These are phyloP conservation scores for Lithophane socia DNA, from an alignment of 2,888 invertebrate species.

Conservation along the genomic window DNA sequence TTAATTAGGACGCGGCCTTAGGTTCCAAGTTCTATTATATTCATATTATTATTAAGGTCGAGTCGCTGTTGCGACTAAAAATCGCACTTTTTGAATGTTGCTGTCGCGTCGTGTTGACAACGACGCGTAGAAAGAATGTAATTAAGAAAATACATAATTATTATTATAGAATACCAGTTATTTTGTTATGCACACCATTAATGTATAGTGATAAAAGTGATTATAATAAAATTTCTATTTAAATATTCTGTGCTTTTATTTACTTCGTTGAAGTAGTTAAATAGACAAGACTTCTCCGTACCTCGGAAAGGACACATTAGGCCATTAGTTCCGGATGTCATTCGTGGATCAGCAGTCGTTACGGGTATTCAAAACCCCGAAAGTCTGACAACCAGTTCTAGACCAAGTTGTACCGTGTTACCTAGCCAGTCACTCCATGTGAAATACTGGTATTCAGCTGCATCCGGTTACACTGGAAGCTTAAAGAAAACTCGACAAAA, in stretches of 20 bases:
- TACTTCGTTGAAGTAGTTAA: not conserved
- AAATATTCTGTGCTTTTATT: conserved; percentile 36
- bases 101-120: conserved; percentile 14
- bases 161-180: conserved; percentile 65
- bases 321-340: not conserved
- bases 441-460: too few relatives aligned
- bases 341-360: not conserved
- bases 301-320: not conserved
- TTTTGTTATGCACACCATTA: conserved; percentile 73
- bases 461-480: too few relatives aligned
- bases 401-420: too few relatives aligned
- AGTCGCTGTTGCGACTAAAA: conserved; percentile 28
- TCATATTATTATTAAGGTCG: too few relatives aligned
- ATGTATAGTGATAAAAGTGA: conserved; percentile 74
- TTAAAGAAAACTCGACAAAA: too few relatives aligned
- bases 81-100: conserved; percentile 30
- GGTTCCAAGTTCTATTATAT: not conserved
- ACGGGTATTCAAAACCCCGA: not conserved
- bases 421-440: too few relatives aligned
- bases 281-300: not conserved
- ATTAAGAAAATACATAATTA: conserved; percentile 47
- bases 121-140: conserved; percentile 24
- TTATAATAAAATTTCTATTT: conserved; percentile 70
- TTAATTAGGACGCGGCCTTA: too few relatives aligned
- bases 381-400: too few relatives aligned